Evolutionary conservation across 2,113 vertebrate species (phyloP).

Genomic region (Thunnus maccoyii): DNA sequence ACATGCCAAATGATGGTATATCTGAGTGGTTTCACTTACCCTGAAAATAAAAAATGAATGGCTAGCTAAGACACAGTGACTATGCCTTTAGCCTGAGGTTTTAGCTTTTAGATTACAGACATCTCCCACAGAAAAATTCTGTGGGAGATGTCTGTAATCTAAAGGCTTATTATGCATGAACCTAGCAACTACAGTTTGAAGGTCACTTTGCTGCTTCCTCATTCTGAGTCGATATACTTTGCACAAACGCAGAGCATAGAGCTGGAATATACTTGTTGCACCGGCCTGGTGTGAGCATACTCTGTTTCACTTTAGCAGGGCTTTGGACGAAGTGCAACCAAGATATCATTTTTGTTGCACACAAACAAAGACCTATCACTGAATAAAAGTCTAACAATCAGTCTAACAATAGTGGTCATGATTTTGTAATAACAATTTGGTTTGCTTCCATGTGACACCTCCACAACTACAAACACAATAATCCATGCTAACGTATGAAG

Average conservation of each 20-base stretch:
- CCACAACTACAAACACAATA: not conserved
- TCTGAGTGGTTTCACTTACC: not conserved
- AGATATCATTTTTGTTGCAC: not conserved
- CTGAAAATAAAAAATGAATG: not conserved
- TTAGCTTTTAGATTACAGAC: too few species aligned
- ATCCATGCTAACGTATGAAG: not conserved
- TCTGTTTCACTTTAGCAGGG: not conserved
- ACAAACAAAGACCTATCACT: not conserved
- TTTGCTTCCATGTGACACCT: not conserved
- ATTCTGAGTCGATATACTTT: not conserved
- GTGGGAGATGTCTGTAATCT: not conserved
- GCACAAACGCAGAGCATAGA: too few species aligned
- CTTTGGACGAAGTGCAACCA: not conserved
- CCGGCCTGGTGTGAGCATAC: not conserved
- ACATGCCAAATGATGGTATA: not conserved
- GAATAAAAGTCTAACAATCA: not conserved
- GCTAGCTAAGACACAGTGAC: not conserved
- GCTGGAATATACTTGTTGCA: not conserved
- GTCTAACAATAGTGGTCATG: not conserved
- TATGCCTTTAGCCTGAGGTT: too few species aligned
- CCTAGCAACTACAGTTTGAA: not conserved
- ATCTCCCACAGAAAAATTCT: not conserved
- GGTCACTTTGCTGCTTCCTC: not conserved
- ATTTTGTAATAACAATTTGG: conserved; percentile 1
- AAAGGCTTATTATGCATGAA: not conserved